phyloP scores from a whole-genome alignment of 2,888 invertebrate species.

The Ornithoptera alexandrae region DNA sequence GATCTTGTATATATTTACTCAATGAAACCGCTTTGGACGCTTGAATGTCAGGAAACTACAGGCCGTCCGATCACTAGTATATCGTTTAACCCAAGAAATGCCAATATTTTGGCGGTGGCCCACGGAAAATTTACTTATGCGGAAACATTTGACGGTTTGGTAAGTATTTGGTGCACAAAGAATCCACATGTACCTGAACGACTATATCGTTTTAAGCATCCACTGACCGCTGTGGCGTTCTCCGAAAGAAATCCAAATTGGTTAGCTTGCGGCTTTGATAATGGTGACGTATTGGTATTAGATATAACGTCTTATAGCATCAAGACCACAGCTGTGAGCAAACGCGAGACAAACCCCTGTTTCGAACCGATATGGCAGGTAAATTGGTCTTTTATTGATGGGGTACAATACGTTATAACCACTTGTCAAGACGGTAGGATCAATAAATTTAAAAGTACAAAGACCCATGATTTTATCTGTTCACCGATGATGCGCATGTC shows the following conservation, averaged over 20 bases:
- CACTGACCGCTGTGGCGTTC: conserved; percentile 86
- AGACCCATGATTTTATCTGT: conserved; percentile 80
- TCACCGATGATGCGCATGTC: conserved; percentile 83
- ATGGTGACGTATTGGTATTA: conserved; percentile 85
- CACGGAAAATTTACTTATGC: conserved; percentile 84
- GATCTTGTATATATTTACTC: conserved; percentile 84
- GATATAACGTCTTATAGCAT: conserved; percentile 82
- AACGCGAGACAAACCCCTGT: conserved; percentile 79
- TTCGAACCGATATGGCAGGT: conserved; percentile 85
- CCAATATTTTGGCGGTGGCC: conserved; percentile 86
- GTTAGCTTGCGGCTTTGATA: conserved; percentile 86
- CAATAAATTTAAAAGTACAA: conserved; percentile 77
- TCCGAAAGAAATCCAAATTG: conserved; percentile 84
- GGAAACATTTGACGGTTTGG: conserved; percentile 80
- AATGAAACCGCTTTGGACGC: conserved; percentile 84
- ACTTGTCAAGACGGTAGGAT: conserved; percentile 82
- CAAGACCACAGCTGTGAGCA: conserved; percentile 76
- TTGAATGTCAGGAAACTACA: conserved; percentile 73
- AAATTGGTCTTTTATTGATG: conserved; percentile 78
- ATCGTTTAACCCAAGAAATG: conserved; percentile 84
- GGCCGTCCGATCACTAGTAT: conserved; percentile 81
- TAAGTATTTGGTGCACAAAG: conserved; percentile 89
- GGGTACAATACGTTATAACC: conserved; percentile 77
- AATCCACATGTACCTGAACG: conserved; percentile 89
- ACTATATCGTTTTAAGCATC: conserved; percentile 80